A percentile compares a stretch with the other conserved stretches of the same genome.
Evolutionary conservation across 2,888 invertebrate genomes (phyloP).

Genomic region (Dichetophora obliterata): DNA sequence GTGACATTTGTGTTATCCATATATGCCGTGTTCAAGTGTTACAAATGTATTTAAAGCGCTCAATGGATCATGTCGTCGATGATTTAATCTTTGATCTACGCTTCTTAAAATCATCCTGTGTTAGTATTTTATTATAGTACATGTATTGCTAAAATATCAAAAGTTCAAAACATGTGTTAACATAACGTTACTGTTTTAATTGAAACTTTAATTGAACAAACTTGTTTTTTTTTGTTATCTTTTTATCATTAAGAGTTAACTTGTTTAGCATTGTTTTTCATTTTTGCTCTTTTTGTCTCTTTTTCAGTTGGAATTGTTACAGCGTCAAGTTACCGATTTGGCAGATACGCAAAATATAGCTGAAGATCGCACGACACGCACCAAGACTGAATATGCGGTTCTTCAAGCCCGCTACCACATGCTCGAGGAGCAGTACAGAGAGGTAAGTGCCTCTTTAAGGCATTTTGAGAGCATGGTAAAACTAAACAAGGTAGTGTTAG

Average conservation of each 20-base stretch:
- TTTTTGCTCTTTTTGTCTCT: neutral
- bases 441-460: conserved; percentile 69
- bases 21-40: conserved; percentile 42
- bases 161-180: neutral
- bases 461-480: neutral
- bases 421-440: conserved; percentile 85
- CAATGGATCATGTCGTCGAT: conserved; percentile 66
- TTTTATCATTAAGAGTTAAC: neutral
- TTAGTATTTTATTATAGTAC: conserved; percentile 59
- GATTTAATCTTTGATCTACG: conserved; percentile 67
- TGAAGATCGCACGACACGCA: conserved; percentile 89
- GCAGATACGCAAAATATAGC: conserved; percentile 89
- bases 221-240: conserved; percentile 30
- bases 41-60: conserved; percentile 68
- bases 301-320: conserved; percentile 88
- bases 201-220: conserved; percentile 23
- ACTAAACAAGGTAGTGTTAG: no score
- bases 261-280: neutral
- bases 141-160: neutral
- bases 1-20: neutral
- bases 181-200: neutral
- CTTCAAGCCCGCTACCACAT: conserved; percentile 90
- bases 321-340: conserved; percentile 91
- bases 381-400: conserved; percentile 93
- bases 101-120: conserved; percentile 67